Evolutionary conservation across 23 tunicate genomes (phyloP), one percentile per base, ranked within the genome.

Genomic region (Aplidium turbinatum): DNA sequence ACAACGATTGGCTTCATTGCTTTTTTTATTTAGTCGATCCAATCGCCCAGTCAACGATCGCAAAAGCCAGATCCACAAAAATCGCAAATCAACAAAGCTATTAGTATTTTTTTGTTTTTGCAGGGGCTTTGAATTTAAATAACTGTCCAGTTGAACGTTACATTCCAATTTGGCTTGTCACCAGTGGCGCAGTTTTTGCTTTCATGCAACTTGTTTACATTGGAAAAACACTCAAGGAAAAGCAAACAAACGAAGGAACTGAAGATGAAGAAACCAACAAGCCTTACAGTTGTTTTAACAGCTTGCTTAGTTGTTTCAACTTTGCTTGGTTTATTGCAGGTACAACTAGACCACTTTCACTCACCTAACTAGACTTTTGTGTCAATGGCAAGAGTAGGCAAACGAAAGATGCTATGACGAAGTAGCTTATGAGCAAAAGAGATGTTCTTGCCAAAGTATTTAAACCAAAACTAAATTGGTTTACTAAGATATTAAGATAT

Each of bases 271-370:
- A 50, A 31, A 51, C 29, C 38, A 34, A 38, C 54, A 65, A 70
- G 24, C 7, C 47, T 2, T 42, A 68, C 30, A 35, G 62, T 4
- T 50, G 53, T 13, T 69, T 66, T 71, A 81, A 76, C 54, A 63
- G 78, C 22, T 33, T 81, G 29, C 40, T 88, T 11, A 75, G 78
- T 2, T 73, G 81, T 35, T 81, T 81, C 75, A 81, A 67, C 35
- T 26, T 76, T 69, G 96, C 83, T 16, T 88, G 96, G 96, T 88
- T 88, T 50, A 50, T 88, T 30, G 96, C 96, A 27, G 96, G 96
- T 88, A 70, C 38, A 60, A 42, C 9, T 9, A 9, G 13, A 9
- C 9, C 16, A 16, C 48, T 42, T 42, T 42, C 48, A 42, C 48
- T 42, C 48, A 9, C 48, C 16, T 42, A 42, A 16, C n/a, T n/a